A percentile compares a stretch with the other conserved stretches of the same genome.
phyloP scores from a whole-genome alignment of 2,113 vertebrate species.

The Neotoma lepida region DNA sequence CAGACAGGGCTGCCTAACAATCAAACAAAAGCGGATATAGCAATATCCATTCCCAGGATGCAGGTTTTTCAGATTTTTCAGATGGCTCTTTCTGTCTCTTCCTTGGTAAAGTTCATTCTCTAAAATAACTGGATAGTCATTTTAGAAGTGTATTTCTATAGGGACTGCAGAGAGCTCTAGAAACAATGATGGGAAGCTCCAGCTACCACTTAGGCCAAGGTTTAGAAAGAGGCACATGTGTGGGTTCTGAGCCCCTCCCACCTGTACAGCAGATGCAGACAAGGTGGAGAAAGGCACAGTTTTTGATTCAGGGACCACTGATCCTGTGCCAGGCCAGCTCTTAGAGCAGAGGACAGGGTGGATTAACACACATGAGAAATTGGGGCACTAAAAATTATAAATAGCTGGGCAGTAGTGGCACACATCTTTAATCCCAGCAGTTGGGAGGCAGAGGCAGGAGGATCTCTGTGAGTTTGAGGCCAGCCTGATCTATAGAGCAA shows the following conservation, averaged over 20 bases:
- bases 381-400: neutral
- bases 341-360: neutral
- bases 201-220: neutral
- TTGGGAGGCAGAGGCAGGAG: neutral
- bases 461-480: neutral
- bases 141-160: no score
- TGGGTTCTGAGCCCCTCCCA: neutral
- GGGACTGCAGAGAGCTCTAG: neutral
- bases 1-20: accelerated
- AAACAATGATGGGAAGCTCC: neutral
- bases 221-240: no score
- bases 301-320: neutral
- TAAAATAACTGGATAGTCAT: neutral
- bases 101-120: neutral
- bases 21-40: neutral
- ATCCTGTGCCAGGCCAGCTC: neutral
- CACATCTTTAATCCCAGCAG: neutral
- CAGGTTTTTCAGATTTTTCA: neutral
- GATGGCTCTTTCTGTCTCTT: neutral
- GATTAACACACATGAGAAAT: neutral
- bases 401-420: neutral
- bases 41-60: neutral
- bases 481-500: no score
- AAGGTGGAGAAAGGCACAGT: neutral
- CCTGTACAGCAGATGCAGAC: neutral